Conservation (phyloP, 2,113 vertebrate genomes). For the Euleptes europaea region DNA sequence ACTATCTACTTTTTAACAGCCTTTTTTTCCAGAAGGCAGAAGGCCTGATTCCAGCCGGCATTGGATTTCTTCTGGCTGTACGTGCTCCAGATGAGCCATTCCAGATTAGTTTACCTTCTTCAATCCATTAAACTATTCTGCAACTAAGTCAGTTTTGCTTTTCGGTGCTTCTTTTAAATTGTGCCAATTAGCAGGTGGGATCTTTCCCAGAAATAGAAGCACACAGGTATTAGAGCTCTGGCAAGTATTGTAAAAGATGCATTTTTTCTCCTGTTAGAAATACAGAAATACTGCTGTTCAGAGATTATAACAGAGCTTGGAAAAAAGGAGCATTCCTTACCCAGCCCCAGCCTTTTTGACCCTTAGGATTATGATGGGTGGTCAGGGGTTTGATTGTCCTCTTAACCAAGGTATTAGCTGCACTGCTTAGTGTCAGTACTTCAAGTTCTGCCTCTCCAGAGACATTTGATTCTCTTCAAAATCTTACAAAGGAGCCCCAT, state of each 20-base stretch:
- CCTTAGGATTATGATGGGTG: neutral
- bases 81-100: conserved; percentile 58
- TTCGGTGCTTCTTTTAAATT: conserved; percentile 58
- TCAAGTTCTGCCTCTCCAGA: too few relatives aligned
- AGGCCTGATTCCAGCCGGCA: conserved; percentile 49
- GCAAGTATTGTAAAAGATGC: conserved; percentile 7
- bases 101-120: conserved; percentile 55
- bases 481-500: neutral
- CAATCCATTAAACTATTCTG: conserved; percentile 55
- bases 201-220: conserved; percentile 39
- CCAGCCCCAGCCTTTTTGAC: conserved; percentile 24
- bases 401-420: neutral
- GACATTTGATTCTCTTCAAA: neutral
- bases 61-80: conserved; percentile 37
- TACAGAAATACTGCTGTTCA: neutral
- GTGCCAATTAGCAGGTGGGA: conserved; percentile 45
- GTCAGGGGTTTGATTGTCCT: neutral
- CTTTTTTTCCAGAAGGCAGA: conserved; percentile 21
- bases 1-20: conserved; percentile 28
- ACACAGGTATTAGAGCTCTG: conserved; percentile 20
- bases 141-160: conserved; percentile 55
- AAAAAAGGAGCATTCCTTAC: conserved; percentile 27
- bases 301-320: conserved; percentile 4
- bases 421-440: too few relatives aligned
- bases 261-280: neutral